Evolutionary conservation across 1,140 invertebrate genomes (phyloP), one percentile per base, ranked within the genome.

Genomic region (Cotesia chilonis): DNA sequence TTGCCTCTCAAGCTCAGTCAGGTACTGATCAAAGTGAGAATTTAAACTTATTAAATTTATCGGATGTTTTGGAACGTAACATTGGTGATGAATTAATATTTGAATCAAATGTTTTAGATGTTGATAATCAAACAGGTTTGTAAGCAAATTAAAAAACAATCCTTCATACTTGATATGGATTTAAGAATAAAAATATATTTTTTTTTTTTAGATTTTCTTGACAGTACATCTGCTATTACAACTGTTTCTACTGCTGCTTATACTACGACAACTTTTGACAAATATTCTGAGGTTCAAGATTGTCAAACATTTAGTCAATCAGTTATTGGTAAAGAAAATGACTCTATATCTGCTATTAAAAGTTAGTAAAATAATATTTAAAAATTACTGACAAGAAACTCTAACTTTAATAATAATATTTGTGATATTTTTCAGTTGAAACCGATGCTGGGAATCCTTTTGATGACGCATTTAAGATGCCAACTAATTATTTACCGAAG

Each of bases 401-500:
- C 38, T 64, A 36, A 64, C 61, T 52, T 10, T 17, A 17, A 17
- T 17, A 17, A 4, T 52, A 4, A 52, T 52, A 52, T 52, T 52
- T 52, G 47, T 7, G n/a, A 52, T 10, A 52, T 52, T 52, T 52
- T 52, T 52, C n/a, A 52, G 47, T 52, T 52, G 47, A 52, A 55
- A 55, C 12, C 14, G 4, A 55, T 55, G 3, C 68, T 70, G 28
- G 55, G 52, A 37, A 70, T 20, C 14, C 54, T 71, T 63, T 71
- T 71, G 28, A 20, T 4, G 41, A 71, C 20, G 69, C 69, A 63
- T 71, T 71, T 63, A 71, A 14, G 14, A 37, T 71, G 41, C 69
- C 60, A 71, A 64, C 57, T 61, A 37, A 71, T 51, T 63, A 71
- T 52, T 61, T 64, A 61, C 69, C 59, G 6, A 71, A 71, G 60